phyloP scores from a whole-genome alignment of 2,888 invertebrate species.

The Melinopterus prodromus region DNA sequence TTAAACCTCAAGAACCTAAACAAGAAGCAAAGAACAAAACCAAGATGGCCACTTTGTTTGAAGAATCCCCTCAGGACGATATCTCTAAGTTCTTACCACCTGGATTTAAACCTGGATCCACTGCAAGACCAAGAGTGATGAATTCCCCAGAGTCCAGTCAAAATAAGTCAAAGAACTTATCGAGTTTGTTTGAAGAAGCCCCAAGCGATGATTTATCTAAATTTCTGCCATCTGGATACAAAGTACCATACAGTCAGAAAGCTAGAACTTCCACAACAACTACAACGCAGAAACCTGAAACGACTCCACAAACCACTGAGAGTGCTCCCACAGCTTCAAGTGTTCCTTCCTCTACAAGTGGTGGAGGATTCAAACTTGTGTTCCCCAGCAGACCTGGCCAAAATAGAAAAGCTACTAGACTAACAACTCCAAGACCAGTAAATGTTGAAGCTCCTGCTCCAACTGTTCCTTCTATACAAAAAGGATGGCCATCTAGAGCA shows the following conservation, averaged over 20 bases:
- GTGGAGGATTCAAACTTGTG: conserved; percentile 27
- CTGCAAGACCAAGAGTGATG: conserved; percentile 44
- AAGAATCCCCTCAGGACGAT: conserved; percentile 57
- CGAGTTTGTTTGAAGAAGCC: conserved; percentile 54
- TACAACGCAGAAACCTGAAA: conserved; percentile 45
- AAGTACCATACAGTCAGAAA: conserved; percentile 47
- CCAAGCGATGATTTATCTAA: conserved; percentile 55
- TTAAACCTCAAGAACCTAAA: conserved; percentile 47
- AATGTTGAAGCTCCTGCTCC: conserved; percentile 54
- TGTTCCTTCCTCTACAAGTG: conserved; percentile 42
- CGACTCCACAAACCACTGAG: conserved; percentile 46
- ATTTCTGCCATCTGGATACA: conserved; percentile 61
- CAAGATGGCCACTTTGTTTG: conserved; percentile 28
- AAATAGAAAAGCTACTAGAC: conserved; percentile 64
- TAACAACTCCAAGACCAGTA: conserved; percentile 66
- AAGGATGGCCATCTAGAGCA: conserved; percentile 86
- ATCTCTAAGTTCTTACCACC: conserved; percentile 59
- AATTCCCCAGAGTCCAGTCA: conserved; percentile 19
- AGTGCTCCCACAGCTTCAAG: conserved; percentile 18
- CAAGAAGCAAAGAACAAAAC: conserved; percentile 13
- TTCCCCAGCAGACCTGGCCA: conserved; percentile 78
- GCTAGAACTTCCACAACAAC: conserved; percentile 42
- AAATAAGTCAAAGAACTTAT: conserved; percentile 35
- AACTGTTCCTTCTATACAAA: conserved; percentile 54
- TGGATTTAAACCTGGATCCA: conserved; percentile 59